Base-by-base conservation (phyloP, 2,888 invertebrate species). In the Aporophyla nigra region DNA sequence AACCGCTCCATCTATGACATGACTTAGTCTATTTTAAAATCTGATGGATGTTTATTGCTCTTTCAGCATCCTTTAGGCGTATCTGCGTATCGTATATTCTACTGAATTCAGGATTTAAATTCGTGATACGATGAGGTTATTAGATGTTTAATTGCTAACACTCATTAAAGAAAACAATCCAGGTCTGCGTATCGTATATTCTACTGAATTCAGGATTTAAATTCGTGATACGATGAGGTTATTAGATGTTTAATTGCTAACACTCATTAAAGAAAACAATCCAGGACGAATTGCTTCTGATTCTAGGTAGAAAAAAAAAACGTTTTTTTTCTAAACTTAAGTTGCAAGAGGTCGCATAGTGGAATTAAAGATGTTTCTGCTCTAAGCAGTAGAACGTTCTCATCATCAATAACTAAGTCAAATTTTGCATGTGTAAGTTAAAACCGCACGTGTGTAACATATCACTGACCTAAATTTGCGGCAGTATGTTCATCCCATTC, bases 391-490 rank as follows among this genome's bases (percentile, higher is more conserved):
- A 49, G 53, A 12, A 19, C 14, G 40, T 61, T 19, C 27, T 16
- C 14, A 40, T 51, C n/a, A 53, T 53, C 56, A 51, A 6, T 75
- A 75, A 62, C n/a, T 67, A 43, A 46, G 62, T 72, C 69, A 80
- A 66, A 24, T 10, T 54, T 54, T 56, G 61, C 63, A 33, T 56
- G 58, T 71, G 65, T 69, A 67, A 59, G 58, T 71, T 70, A 33
- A 56, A 73, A 53, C 16, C 27, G 40, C 81, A 76, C 89, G 89
- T 90, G 91, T 91, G 88, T 82, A 61, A 77, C 62, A 71, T 86
- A 91, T 92, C 91, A 76, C 63, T 67, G 90, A 90, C 92, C 92
- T 88, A 91, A 87, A 92, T 92, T 91, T 87, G 75, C 14, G n/a
- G 51, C 63, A 61, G 70, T 86, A 67, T 83, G 82, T 82, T 82